phyloP scores from a whole-genome alignment of 2,113 vertebrate species.

The Megaceryle torquata region DNA sequence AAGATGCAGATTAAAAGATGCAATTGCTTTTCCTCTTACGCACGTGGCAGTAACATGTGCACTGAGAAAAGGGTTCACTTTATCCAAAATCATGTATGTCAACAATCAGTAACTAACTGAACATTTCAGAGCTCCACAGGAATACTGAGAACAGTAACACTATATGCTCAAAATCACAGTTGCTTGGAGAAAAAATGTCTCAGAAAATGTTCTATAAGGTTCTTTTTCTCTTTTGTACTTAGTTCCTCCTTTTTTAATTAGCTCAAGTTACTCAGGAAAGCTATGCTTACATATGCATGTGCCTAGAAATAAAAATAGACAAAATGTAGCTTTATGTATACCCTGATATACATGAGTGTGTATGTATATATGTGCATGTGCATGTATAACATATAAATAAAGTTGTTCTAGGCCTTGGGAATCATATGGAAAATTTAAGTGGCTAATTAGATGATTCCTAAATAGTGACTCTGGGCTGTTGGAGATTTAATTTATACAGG shows the following conservation, averaged over 20 bases:
- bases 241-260: not conserved
- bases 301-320: not conserved
- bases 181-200: not conserved
- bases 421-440: not conserved
- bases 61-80: not conserved
- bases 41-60: not conserved
- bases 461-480: not conserved
- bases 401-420: not conserved
- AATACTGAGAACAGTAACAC: not conserved
- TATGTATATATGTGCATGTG: fast-evolving
- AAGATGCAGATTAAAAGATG: constrained; percentile 11
- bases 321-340: not conserved
- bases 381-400: not conserved
- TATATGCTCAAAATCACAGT: not conserved
- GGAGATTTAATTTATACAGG: not conserved
- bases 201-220: not conserved
- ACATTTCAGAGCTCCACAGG: not conserved
- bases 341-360: not conserved
- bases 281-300: not conserved
- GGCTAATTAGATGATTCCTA: not conserved
- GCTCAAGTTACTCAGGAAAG: not conserved
- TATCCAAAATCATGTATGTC: not conserved
- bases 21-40: not conserved
- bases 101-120: not conserved
- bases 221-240: not conserved